These are phyloP conservation scores for Tricholaema leucomelas DNA, from an alignment of 2,113 vertebrate species.

Conservation along the genomic window DNA sequence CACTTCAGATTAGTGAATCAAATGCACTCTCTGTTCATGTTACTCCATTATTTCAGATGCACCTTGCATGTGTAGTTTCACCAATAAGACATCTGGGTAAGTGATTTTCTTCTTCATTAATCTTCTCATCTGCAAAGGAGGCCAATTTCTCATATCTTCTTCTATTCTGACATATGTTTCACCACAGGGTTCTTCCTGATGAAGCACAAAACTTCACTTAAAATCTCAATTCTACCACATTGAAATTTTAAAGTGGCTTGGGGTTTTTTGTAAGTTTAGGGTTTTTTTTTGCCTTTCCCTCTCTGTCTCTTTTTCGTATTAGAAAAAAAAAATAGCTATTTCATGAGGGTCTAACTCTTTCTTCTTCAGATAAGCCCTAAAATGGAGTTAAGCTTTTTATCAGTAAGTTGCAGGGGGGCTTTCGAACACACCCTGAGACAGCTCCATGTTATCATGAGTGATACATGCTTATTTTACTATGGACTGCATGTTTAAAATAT, in stretches of 20 bases:
- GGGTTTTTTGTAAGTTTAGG: too few species aligned
- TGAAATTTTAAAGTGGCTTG: conserved; percentile 6
- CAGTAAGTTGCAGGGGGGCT: conserved; percentile 54
- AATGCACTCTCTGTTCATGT: not conserved
- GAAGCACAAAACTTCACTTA: conserved; percentile 51
- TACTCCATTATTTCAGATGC: not conserved
- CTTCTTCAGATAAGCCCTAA: conserved; percentile 57
- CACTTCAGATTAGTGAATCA: not conserved
- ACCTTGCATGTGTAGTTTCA: conserved; percentile 2
- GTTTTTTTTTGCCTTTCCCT: not conserved
- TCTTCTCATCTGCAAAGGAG: conserved; percentile 53
- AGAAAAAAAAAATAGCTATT: conserved; percentile 1
- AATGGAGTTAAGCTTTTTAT: conserved; percentile 70
- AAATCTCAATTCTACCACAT: conserved; percentile 27
- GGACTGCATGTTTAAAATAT: conserved; percentile 7
- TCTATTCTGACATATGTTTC: conserved; percentile 60
- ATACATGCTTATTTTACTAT: conserved; percentile 22
- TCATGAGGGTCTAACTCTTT: conserved; percentile 35
- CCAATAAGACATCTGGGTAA: conserved; percentile 40
- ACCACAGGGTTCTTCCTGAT: conserved; percentile 57
- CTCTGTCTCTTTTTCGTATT: not conserved
- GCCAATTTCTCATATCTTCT: conserved; percentile 9
- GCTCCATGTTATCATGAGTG: not conserved
- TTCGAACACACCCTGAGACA: conserved; percentile 51
- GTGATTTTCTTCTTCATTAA: conserved; percentile 58